These are phyloP conservation scores for Neodiprion lecontei DNA, from an alignment of 1,140 invertebrate genomes.

Conservation along the genomic window DNA sequence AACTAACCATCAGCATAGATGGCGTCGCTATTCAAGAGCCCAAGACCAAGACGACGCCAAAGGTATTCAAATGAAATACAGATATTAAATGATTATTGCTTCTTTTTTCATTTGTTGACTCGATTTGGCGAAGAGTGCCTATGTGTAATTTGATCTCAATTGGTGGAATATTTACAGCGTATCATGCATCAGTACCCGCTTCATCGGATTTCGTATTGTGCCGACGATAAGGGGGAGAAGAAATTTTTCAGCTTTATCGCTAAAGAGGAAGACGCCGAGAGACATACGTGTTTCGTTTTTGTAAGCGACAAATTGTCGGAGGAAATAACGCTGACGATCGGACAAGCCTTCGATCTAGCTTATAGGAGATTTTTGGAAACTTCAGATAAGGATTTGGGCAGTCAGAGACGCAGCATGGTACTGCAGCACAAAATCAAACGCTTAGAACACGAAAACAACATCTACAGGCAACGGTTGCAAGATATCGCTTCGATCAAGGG, in stretches of 20 bases:
- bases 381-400: slow-evolving; percentile 77
- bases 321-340: slow-evolving; percentile 95
- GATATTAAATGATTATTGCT: background rate
- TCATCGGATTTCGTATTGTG: slow-evolving; percentile 98
- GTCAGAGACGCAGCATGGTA: slow-evolving; percentile 73
- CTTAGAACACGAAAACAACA: slow-evolving; percentile 75
- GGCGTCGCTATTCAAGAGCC: slow-evolving; percentile 92
- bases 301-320: slow-evolving; percentile 95
- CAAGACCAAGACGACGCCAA: slow-evolving; percentile 58
- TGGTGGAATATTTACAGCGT: slow-evolving; percentile 57
- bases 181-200: slow-evolving; percentile 94
- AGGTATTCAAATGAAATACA: slow-evolving; percentile 36
- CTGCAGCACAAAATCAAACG: slow-evolving; percentile 77
- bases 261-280: slow-evolving; percentile 83
- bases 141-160: slow-evolving; percentile 13
- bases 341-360: slow-evolving; percentile 97
- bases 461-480: slow-evolving; percentile 71
- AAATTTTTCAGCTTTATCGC: slow-evolving; percentile 97
- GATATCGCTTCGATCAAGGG: slow-evolving; percentile 64
- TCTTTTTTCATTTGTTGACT: slow-evolving; percentile 13
- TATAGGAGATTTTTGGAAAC: slow-evolving; percentile 86
- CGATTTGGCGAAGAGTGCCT: slow-evolving; percentile 8
- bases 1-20: slow-evolving; percentile 93
- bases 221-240: slow-evolving; percentile 97
- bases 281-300: slow-evolving; percentile 95